phyloP scores from a whole-genome alignment of 92 coral and sea anemone genomes.

The Bergia sp. region DNA sequence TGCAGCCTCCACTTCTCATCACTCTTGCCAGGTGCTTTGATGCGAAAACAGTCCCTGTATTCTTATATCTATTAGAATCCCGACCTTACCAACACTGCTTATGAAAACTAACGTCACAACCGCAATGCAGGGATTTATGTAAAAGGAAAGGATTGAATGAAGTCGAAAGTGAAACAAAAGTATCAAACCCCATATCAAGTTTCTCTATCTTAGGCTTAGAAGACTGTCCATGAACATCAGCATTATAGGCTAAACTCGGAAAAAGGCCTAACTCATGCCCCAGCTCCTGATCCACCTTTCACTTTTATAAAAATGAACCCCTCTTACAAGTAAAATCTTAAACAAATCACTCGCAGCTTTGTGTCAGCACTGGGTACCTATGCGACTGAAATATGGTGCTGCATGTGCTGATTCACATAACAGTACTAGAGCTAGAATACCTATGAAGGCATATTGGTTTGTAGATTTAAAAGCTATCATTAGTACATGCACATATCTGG shows the following conservation, averaged over 20 bases:
- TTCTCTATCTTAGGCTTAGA: not conserved
- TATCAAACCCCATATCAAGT: not conserved
- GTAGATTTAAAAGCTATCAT: constrained; percentile 6
- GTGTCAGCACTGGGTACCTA: constrained; percentile 11
- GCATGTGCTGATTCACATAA: constrained; percentile 12
- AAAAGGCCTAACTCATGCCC: constrained; percentile 3
- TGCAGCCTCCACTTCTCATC: constrained; percentile 20
- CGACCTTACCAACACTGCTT: too few species aligned
- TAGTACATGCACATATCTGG: constrained; percentile 2
- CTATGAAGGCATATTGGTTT: not conserved
- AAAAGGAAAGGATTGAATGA: not conserved
- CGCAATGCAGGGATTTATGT: too few species aligned
- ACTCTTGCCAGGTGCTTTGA: constrained; percentile 30
- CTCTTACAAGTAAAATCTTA: constrained; percentile 15
- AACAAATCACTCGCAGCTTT: not conserved
- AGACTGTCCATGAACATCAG: constrained; percentile 15
- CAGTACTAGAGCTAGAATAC: constrained; percentile 1
- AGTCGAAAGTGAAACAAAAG: not conserved
- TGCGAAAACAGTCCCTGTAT: not conserved
- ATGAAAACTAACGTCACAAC: too few species aligned
- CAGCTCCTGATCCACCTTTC: constrained; percentile 17
- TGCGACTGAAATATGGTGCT: constrained; percentile 19
- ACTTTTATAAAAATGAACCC: not conserved
- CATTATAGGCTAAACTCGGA: constrained; percentile 11
- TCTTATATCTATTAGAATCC: too few species aligned